Conservation (phyloP, 2,797 vertebrate genomes). For the Linurgus olivaceus region DNA sequence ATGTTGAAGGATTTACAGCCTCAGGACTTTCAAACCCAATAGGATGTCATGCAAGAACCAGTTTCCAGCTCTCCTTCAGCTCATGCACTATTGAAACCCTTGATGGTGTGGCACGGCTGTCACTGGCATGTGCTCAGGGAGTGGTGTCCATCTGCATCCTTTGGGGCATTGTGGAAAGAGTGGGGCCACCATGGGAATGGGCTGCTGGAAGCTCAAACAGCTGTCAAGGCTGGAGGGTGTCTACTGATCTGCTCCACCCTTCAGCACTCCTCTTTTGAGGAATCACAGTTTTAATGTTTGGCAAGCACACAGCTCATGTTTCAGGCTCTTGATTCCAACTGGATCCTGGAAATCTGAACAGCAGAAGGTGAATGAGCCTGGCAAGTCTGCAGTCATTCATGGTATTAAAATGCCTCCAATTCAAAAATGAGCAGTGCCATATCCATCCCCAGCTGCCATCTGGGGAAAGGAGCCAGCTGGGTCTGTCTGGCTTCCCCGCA, state of each 20-base stretch:
- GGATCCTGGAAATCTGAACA: neutral
- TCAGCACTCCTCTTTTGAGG: neutral
- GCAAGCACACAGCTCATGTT: neutral
- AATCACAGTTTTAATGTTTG: neutral
- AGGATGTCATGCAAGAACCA: constrained; percentile 73
- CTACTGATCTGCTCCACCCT: neutral
- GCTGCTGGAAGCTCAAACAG: neutral
- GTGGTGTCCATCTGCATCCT: neutral
- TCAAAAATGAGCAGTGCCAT: neutral
- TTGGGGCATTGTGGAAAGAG: neutral
- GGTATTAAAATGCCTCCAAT: neutral
- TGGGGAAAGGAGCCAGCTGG: rapidly evolving
- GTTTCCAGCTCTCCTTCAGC: constrained; percentile 66
- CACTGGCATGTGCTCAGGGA: constrained; percentile 67
- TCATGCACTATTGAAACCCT: constrained; percentile 79
- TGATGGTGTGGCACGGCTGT: constrained; percentile 65
- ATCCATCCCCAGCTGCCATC: neutral
- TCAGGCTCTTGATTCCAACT: neutral
- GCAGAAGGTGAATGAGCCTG: neutral
- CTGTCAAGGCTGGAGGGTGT: neutral
- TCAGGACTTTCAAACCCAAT: constrained; percentile 43
- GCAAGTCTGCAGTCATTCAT: neutral
- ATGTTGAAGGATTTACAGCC: constrained; percentile 29
- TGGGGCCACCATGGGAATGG: neutral
- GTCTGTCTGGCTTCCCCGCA: neutral